Base-by-base conservation (phyloP, 2,888 invertebrate species). In the Ypsolopha sequella region DNA sequence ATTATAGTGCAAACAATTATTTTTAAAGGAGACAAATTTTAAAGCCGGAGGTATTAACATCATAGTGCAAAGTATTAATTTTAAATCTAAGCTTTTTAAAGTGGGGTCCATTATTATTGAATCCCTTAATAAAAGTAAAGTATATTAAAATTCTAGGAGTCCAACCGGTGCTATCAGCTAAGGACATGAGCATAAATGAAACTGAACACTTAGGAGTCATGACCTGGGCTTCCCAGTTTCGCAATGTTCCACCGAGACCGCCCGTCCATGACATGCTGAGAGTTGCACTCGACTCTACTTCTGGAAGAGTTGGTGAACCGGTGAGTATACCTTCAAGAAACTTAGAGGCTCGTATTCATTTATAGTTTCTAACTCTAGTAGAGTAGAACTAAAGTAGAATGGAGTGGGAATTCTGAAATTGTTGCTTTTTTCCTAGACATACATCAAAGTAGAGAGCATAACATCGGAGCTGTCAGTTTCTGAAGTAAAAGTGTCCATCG, bases 141-240 rank as follows among this genome's bases (percentile, higher is more conserved):
- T 43, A n/a, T n/a, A n/a, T 43, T 13, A 24, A 7, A 39, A 46
- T 65, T 61, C 4, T 60, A 77, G 96, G 96, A 43, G 94, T 98
- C 1, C 93, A 96, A 64, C 96, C 97, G 3, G 91, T 98, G 43
- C 81, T 99, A 53, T 92, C 95, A 60, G 94, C 98, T 10, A 95
- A 94, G 71, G 98, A 99, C 68, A 95, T 99, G 93, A 94, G 96
- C 39, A 96, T 96, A 73, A 94, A 93, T 41, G 95, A 98, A 70
- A 96, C 96, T 6, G 98, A 99, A 70, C 98, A 98, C 85, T 88
- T 99, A 59, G 98, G 97, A 8, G 95, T 98, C 53, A 99, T 99
- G 99, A 96, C 98, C 0, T 98, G 98, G 80, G 95, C 96, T 0
- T 95, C 98, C 0, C 92, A 95, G 71, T 94, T 96, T 80, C 94